Base-by-base conservation (phyloP, 2,113 vertebrate genomes). In the Platichthys stellatus region DNA sequence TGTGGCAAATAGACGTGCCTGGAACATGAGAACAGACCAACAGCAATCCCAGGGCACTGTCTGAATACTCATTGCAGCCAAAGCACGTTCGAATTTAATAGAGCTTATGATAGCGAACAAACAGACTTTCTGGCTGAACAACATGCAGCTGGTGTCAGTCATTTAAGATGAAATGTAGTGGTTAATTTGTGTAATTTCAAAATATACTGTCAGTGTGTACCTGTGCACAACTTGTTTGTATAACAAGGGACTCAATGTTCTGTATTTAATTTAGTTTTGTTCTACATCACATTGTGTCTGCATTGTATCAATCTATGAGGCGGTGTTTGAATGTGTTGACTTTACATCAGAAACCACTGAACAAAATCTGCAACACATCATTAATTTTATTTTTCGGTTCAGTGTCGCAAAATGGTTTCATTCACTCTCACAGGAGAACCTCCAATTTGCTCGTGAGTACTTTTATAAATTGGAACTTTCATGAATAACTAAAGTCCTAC, bases 1-100 rank as follows among this genome's bases (percentile, higher is more conserved):
- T 57, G 76, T 61, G 72, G 80, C 62, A 62, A 51, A 80, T 28
- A 69, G 60, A 73, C 15, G 38, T 64, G 78, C 23, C 45, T 78
- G 72, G 62, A 69, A 57, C 67, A 18, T 13, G 49, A 76, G 26
- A 74, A 35, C 53, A 79, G 68, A 69, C 68, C 45, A 14, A 53
- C 79, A 64, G 43, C 43, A 10, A 49, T 40, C 80, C 72, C 77
- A 80, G 80, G 75, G 38, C 69, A 21, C 35, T 4, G 68, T 18
- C 59, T 23, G 38, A 72, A 72, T 31, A 31, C 67, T 63, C 15
- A 51, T 12, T 60, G 65, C 8, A 26, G 66, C 81, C 85, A 81
- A 81, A 54, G 59, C 80, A 87, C 62, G 67, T 74, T 65, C 67
- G n/a, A 71, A 21, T 78, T 81, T 78, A 85, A 80, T 43, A 53